A percentile compares a stretch with the other conserved stretches of the same genome.
Conservation (phyloP, 2,888 invertebrate genomes). For the Polydrusus cervinus region DNA sequence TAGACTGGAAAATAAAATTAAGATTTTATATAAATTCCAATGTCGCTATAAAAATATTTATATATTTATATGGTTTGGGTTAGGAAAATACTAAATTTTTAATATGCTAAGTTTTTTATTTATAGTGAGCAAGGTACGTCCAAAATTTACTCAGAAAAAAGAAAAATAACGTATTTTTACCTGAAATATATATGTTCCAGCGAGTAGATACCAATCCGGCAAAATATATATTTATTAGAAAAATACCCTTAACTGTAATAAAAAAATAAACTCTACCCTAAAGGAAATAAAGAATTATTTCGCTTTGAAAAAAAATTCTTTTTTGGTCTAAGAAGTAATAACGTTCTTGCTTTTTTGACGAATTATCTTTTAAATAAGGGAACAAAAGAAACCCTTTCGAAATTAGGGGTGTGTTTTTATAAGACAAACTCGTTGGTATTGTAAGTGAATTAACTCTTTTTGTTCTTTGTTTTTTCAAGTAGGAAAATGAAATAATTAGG, state of each 20-base stretch:
- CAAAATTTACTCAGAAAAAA: not conserved
- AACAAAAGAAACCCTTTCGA: constrained; percentile 5
- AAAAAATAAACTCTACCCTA: too few species aligned
- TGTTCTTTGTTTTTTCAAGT: not conserved
- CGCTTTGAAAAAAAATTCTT: too few species aligned
- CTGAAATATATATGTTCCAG: not conserved
- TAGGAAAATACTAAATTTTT: not conserved
- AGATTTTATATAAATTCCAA: too few species aligned
- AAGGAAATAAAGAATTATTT: too few species aligned
- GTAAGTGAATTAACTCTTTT: constrained; percentile 4
- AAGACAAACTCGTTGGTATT: constrained; percentile 3
- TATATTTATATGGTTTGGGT: too few species aligned
- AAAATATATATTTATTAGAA: too few species aligned
- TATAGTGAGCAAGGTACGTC: not conserved
- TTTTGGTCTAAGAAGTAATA: too few species aligned
- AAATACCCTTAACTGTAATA: too few species aligned
- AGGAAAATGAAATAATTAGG: not conserved
- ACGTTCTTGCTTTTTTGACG: not conserved
- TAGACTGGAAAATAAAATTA: too few species aligned
- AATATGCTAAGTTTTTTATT: not conserved
- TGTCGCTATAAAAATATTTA: too few species aligned
- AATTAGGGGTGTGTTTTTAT: not conserved
- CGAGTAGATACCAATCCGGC: too few species aligned
- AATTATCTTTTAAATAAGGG: not conserved
- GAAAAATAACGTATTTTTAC: not conserved